Evolutionary conservation across 2,888 invertebrate genomes (phyloP), one percentile per base, ranked within the genome.

Genomic region (Cantharis lateralis): DNA sequence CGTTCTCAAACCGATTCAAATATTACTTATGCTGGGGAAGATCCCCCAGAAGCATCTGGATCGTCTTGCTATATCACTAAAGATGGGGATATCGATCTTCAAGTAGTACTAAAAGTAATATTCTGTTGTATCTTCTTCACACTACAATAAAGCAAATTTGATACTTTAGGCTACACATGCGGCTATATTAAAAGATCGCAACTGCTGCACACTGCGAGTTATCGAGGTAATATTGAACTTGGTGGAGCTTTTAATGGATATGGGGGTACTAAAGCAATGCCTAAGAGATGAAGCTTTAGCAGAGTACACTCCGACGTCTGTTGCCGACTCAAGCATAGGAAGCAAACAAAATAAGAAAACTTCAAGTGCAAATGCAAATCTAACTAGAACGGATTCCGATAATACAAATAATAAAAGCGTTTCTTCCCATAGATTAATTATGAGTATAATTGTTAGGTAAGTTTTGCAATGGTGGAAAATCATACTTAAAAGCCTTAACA

Each of bases 171-270:
- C 96, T 9, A 93, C 97, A 0, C 96, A 97, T 86, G 93, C 94
- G 75, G 94, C 97, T 10, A 93, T 96, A 1, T 92, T 96, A 80
- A 93, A 97, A 86, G 97, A 98, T 84, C 93, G 93, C 79, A 92
- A 93, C 78, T 93, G 94, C 83, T 95, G 96, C 84, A 96, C 96
- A 0, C 89, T 97, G 18, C 91, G 98, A 20, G 96, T 99, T 2
- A 95, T 98, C 87, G 98, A 98, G 88, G 95, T 96, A 1, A 95
- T 98, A 84, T 89, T 99, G 15, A 98, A 98, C 87, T 91, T 99
- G 73, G 92, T 98, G 5, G 98, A 98, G 85, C 92, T 97, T 0
- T 88, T 99, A 1, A 92, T 99, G 89, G 97, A 98, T 84, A 93
- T 98, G 87, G 96, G 96, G 0, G 94, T 97, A 0, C 89, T 95